These are phyloP conservation scores for Eulimnadia texana DNA, from an alignment of 1,140 invertebrate genomes.

Conservation along the genomic window DNA sequence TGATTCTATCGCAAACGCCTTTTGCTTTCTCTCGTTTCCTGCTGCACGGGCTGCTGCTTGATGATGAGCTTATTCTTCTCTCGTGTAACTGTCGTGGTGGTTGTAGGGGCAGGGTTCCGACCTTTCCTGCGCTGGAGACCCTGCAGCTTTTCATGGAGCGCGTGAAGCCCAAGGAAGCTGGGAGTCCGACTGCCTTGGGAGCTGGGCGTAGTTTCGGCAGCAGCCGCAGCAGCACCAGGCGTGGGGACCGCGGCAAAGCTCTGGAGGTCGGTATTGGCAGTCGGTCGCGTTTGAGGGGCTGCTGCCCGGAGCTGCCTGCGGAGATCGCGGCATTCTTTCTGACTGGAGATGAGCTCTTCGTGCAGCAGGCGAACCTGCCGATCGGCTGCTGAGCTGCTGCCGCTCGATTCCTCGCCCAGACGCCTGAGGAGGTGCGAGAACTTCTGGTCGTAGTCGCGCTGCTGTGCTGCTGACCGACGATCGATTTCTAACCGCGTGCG, in stretches of 20 bases:
- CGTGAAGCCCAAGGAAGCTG: background rate
- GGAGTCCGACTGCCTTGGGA: background rate
- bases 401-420: constrained; percentile 23
- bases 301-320: constrained; percentile 8
- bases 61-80: constrained; percentile 18
- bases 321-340: constrained; percentile 24
- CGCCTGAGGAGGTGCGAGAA: constrained; percentile 31
- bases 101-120: background rate
- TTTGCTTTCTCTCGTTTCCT: constrained; percentile 5
- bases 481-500: constrained; percentile 30
- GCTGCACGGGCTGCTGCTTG: constrained; percentile 11
- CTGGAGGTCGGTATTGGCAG: background rate
- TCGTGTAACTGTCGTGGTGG: constrained; percentile 16
- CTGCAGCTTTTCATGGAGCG: constrained; percentile 1
- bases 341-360: constrained; percentile 32
- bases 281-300: background rate
- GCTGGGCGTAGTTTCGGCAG: constrained; percentile 5
- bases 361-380: constrained; percentile 25
- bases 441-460: constrained; percentile 33
- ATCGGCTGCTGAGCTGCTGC: constrained; percentile 16
- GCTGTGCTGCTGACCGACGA: constrained; percentile 28
- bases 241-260: background rate
- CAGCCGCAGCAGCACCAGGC: background rate
- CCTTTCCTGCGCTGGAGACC: constrained; percentile 9
- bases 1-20: background rate